These are phyloP conservation scores for Amiota mariae DNA, from an alignment of 2,888 invertebrate species.

Conservation along the genomic window DNA sequence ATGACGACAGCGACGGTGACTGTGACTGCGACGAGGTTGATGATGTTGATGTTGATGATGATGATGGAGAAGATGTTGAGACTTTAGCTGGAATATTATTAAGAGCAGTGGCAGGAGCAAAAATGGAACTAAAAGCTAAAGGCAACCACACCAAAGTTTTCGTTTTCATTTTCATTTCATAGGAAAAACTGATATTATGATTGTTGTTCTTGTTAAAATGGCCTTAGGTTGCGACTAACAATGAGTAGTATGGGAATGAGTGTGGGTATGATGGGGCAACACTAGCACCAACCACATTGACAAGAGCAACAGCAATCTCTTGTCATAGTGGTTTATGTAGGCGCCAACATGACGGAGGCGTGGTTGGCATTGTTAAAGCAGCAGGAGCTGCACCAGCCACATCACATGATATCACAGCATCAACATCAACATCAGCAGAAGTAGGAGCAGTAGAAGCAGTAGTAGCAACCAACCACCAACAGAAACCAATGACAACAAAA, in stretches of 20 bases:
- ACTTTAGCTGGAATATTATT: too few relatives aligned
- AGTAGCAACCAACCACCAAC: too few relatives aligned
- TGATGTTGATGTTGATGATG: too few relatives aligned
- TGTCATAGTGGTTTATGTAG: too few relatives aligned
- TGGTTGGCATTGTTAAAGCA: background rate
- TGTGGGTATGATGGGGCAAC: too few relatives aligned
- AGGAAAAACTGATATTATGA: conserved; percentile 17
- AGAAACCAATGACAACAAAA: conserved; percentile 2
- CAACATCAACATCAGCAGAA: background rate
- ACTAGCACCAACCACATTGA: too few relatives aligned
- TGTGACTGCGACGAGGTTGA: too few relatives aligned
- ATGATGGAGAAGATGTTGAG: too few relatives aligned
- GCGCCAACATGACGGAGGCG: conserved; percentile 8
- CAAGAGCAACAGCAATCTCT: too few relatives aligned
- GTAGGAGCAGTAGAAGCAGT: background rate
- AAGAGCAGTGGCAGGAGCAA: background rate
- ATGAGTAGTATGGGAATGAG: background rate
- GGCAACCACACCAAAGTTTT: background rate
- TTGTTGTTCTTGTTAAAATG: too few relatives aligned
- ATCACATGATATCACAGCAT: background rate
- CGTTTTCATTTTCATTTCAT: conserved; percentile 17
- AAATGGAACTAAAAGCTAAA: background rate
- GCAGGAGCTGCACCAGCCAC: conserved; percentile 4
- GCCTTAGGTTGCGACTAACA: background rate
- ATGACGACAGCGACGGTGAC: background rate